Percentiles rank a stretch among this genome's conserved stretches.
These are phyloP conservation scores for Lophotriccus pileatus DNA, from an alignment of 2,797 vertebrate genomes.

Conservation along the genomic window DNA sequence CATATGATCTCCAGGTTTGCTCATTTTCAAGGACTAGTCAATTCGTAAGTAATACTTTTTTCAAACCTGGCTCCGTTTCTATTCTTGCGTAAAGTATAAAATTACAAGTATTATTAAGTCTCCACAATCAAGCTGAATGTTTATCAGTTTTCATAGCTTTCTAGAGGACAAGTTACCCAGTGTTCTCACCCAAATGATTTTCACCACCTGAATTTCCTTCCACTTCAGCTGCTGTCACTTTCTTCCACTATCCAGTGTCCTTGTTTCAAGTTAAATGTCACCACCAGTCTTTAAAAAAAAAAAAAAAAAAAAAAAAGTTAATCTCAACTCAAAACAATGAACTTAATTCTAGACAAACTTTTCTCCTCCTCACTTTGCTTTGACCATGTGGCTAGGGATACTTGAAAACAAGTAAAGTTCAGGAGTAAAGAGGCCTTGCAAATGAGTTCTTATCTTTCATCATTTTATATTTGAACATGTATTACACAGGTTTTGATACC, in stretches of 20 bases:
- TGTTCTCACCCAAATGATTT: neutral
- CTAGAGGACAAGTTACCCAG: neutral
- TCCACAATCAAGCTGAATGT: neutral
- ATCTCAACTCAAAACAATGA: neutral
- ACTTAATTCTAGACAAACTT: neutral
- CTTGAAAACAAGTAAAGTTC: neutral
- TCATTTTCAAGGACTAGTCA: neutral
- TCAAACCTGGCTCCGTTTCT: neutral
- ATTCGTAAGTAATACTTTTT: neutral
- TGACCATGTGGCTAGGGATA: neutral
- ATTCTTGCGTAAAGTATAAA: neutral
- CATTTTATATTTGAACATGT: neutral
- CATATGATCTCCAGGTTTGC: neutral
- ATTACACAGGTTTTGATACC: neutral
- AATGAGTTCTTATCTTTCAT: neutral
- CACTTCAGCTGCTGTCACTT: neutral
- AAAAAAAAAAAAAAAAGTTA: neutral
- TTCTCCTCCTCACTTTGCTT: neutral
- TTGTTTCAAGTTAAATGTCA: neutral
- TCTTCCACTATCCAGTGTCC: neutral
- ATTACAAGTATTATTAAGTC: neutral
- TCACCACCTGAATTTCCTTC: neutral
- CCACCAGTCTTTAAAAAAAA: neutral
- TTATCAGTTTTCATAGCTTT: neutral
- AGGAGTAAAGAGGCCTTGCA: neutral